These are phyloP conservation scores for Sarotherodon lohbergeri DNA, from an alignment of 2,113 vertebrate genomes.

Conservation along the genomic window DNA sequence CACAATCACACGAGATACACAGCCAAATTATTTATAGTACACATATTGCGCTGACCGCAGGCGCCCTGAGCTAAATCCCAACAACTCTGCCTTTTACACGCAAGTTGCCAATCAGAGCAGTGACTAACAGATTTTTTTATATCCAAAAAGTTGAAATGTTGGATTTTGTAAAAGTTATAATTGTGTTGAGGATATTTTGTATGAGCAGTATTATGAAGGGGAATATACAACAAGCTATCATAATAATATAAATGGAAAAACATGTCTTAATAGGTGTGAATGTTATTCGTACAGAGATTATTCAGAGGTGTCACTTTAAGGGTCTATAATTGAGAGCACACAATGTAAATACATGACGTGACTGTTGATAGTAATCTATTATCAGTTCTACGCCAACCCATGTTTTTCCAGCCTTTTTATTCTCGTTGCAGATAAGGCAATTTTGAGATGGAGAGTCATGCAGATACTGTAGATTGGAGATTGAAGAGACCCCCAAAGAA, in stretches of 20 bases:
- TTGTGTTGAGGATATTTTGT: neutral
- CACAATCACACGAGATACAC: conserved; percentile 34
- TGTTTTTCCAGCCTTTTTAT: conserved; percentile 18
- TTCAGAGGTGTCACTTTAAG: neutral
- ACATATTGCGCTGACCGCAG: conserved; percentile 66
- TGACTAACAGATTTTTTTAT: conserved; percentile 20
- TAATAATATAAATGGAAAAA: neutral
- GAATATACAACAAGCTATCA: neutral
- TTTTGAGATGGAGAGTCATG: conserved; percentile 10
- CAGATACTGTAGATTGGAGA: conserved; percentile 4
- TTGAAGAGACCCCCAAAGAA: neutral
- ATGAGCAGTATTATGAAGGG: neutral
- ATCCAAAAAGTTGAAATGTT: neutral
- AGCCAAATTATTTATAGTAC: conserved; percentile 67
- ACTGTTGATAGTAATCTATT: neutral
- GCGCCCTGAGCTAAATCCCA: conserved; percentile 63
- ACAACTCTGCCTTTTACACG: conserved; percentile 71
- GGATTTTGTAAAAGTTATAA: neutral
- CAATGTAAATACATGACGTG: neutral
- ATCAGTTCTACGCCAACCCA: neutral
- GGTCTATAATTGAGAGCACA: neutral
- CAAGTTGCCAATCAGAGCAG: conserved; percentile 69
- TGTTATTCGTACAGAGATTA: neutral
- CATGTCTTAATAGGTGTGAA: neutral
- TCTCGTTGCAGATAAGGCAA: conserved; percentile 23